Evolutionary conservation across 2,113 vertebrate genomes (phyloP), one percentile per base, ranked within the genome.

Genomic region (Benitochromis conjunctus): DNA sequence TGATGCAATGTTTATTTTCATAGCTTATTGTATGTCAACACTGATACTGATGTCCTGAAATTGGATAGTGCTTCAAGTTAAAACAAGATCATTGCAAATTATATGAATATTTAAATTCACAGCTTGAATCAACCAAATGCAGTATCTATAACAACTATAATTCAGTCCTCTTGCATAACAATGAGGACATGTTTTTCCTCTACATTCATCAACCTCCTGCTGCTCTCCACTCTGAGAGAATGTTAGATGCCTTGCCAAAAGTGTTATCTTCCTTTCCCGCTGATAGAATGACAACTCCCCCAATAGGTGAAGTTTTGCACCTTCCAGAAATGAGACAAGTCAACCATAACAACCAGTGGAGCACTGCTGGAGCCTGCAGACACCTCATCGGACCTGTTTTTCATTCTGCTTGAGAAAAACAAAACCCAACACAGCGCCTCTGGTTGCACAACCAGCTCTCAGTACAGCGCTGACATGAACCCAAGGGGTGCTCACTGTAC

Each of bases 181-280:
- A 89, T 38, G 80, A 88, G 74, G 85, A 84, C 51, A 36, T 81
- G 80, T 84, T 91, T 91, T 62, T 81, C 87, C 76, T 81, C 79
- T 11, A 84, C 74, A 87, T 91, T 94, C 93, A 93, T 95, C 92
- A 90, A 66, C 92, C 92, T 87, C 93, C 94, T 16, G 91, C 93
- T 89, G 92, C 80, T 88, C 80, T 57, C 55, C 53, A 13, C 91
- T 91, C 84, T 58, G 51, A 87, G 64, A 82, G 57, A 89, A 76
- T 74, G 82, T 87, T 74, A 84, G 87, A 91, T 82, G 89, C 76
- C 51, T 89, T 82, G 83, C 91, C 88, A 91, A 91, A 93, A 91
- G 88, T 87, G 69, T 74, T 79, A 86, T 84, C 83, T 88, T 89
- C 51, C 81, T 88, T 84, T 86, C 86, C 92, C 84, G 90, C 93